These are phyloP conservation scores for Callosobruchus maculatus DNA, from an alignment of 2,888 invertebrate species.

Conservation along the genomic window DNA sequence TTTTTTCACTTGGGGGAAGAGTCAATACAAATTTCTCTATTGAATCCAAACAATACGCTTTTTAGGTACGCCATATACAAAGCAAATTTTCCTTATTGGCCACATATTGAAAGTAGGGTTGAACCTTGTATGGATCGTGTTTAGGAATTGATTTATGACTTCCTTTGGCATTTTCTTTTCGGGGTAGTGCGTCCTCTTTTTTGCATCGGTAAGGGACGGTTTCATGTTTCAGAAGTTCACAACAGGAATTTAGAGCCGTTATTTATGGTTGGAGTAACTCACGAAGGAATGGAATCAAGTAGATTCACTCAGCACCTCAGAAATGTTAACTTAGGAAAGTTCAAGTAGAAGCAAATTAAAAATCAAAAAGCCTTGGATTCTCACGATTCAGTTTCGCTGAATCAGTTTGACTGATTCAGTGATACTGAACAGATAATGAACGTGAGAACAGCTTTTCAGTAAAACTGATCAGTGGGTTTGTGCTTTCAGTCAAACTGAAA, in stretches of 20 bases:
- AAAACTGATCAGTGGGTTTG: too few species aligned
- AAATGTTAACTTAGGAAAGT: too few species aligned
- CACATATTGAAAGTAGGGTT: slow-evolving; percentile 17
- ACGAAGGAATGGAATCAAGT: too few species aligned
- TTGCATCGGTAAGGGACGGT: background rate
- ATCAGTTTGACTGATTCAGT: too few species aligned
- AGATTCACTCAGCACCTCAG: too few species aligned
- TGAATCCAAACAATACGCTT: slow-evolving; percentile 8
- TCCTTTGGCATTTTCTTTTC: background rate
- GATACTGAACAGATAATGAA: too few species aligned
- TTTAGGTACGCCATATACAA: slow-evolving; percentile 7
- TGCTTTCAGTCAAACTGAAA: too few species aligned
- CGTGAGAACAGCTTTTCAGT: too few species aligned
- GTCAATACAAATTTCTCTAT: slow-evolving; percentile 16
- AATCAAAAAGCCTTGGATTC: too few species aligned
- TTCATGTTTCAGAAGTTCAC: background rate
- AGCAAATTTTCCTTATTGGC: slow-evolving; percentile 20
- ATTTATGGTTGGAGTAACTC: background rate
- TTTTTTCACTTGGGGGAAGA: slow-evolving; percentile 10
- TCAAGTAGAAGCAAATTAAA: too few species aligned
- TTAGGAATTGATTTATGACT: slow-evolving; percentile 21
- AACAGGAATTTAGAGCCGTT: background rate
- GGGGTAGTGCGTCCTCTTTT: background rate
- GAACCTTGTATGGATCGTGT: slow-evolving; percentile 11
- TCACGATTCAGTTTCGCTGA: too few species aligned